These are phyloP conservation scores for Quadroppia sp. DNA, from an alignment of 2,888 invertebrate species.

Conservation along the genomic window DNA sequence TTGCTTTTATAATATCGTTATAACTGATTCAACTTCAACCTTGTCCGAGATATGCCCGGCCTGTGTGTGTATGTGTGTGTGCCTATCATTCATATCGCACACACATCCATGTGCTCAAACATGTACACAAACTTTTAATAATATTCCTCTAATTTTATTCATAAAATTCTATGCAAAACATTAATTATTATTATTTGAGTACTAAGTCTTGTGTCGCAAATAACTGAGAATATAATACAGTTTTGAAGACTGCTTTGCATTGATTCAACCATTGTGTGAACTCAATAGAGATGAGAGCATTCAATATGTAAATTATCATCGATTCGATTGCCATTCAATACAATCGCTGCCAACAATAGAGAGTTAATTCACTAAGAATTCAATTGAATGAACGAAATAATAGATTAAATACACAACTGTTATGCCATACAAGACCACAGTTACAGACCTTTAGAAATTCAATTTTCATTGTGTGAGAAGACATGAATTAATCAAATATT, in stretches of 20 bases:
- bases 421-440: background rate
- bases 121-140: too few relatives aligned
- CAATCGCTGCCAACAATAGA: constrained; percentile 7
- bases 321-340: constrained; percentile 2
- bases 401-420: background rate
- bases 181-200: too few relatives aligned
- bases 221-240: background rate
- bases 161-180: too few relatives aligned
- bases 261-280: background rate
- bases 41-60: constrained; percentile 30
- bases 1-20: background rate
- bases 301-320: constrained; percentile 20
- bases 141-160: too few relatives aligned
- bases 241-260: too few relatives aligned
- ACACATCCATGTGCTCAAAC: too few relatives aligned
- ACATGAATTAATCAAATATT: background rate
- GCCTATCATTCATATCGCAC: background rate
- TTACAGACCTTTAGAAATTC: background rate
- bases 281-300: background rate
- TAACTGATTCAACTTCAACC: constrained; percentile 35
- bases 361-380: constrained; percentile 6
- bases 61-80: background rate
- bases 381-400: constrained; percentile 15
- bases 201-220: too few relatives aligned
- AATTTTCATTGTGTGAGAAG: constrained; percentile 9